Evolutionary conservation across 1,140 invertebrate species (phyloP).

Genomic region (Lysiphlebus fabarum): DNA sequence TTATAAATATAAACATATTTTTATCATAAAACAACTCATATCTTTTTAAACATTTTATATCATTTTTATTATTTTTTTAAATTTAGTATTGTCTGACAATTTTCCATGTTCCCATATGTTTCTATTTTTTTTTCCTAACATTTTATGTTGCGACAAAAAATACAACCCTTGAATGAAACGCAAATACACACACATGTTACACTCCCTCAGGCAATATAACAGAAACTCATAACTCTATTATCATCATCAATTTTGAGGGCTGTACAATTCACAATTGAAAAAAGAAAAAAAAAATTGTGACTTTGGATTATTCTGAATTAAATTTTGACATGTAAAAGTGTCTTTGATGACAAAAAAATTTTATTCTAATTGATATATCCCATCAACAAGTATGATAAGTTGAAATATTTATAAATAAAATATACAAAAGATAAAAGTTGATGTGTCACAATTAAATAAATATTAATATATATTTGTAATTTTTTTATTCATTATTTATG

Average conservation of each 20-base stretch:
- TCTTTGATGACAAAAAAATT: no score
- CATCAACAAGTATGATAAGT: no score
- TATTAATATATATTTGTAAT: no score
- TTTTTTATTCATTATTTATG: no score
- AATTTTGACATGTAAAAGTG: neutral
- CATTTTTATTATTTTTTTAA: constrained; percentile 24
- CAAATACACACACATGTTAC: constrained; percentile 7
- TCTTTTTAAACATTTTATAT: constrained; percentile 6
- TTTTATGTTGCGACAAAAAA: neutral
- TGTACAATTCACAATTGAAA: neutral
- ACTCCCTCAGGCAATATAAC: neutral
- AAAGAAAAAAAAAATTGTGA: neutral
- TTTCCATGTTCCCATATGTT: neutral
- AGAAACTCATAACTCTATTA: constrained; percentile 23
- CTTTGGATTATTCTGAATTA: constrained; percentile 16
- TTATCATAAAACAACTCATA: neutral
- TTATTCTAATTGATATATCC: no score
- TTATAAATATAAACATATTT: neutral
- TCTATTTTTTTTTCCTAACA: neutral
- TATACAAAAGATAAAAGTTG: no score
- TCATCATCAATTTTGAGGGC: neutral
- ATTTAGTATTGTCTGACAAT: neutral
- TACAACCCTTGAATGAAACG: constrained; percentile 4
- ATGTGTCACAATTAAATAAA: no score
- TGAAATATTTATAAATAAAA: no score